These are phyloP conservation scores for Geophilus truncorum DNA, from an alignment of 2,888 invertebrate genomes.

Conservation along the genomic window DNA sequence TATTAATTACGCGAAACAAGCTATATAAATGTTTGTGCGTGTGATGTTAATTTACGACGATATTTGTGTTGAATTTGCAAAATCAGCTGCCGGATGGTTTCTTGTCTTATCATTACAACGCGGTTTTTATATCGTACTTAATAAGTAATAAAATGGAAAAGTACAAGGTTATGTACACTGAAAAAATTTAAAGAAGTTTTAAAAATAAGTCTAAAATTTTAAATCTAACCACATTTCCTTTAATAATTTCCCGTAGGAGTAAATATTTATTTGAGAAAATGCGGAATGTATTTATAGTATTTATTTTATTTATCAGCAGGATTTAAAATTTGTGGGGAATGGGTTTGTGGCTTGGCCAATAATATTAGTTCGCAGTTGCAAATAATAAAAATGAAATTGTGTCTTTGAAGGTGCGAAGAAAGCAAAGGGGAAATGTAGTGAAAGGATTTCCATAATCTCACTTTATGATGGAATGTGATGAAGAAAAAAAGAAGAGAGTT, in stretches of 20 bases:
- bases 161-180: background rate
- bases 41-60: constrained; percentile 5
- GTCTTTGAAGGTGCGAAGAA: background rate
- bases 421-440: background rate
- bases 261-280: no score
- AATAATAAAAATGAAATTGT: constrained; percentile 21
- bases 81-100: constrained; percentile 13
- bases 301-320: background rate
- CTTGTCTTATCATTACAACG: background rate
- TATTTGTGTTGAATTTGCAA: background rate
- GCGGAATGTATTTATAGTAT: background rate
- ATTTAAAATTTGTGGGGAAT: background rate
- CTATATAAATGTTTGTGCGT: constrained; percentile 11
- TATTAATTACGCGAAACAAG: background rate
- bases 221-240: no score
- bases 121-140: background rate
- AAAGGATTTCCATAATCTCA: constrained; percentile 17
- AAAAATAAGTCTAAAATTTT: no score
- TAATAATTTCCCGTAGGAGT: no score
- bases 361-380: background rate
- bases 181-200: background rate
- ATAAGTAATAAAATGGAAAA: background rate
- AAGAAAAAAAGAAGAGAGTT: background rate
- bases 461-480: constrained; percentile 13
- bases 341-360: background rate